These are phyloP conservation scores for Pontoporia blainvillei DNA, from an alignment of 2,113 vertebrate genomes.

Conservation along the genomic window DNA sequence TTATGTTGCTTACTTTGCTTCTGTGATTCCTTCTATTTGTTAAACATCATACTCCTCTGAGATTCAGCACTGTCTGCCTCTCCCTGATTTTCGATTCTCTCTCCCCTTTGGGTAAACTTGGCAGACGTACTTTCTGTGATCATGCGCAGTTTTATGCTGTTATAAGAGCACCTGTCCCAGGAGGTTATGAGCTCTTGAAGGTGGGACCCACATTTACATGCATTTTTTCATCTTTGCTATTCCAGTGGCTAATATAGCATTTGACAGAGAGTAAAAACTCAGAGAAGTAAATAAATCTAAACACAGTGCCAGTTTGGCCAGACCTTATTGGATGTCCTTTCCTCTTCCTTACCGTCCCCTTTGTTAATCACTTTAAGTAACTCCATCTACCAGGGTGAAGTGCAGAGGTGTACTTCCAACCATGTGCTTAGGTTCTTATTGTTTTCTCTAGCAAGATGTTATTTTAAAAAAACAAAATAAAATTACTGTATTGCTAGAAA, in stretches of 20 bases:
- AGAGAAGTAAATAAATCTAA: not conserved
- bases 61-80: not conserved
- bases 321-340: not conserved
- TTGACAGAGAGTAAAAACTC: not conserved
- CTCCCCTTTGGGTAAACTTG: not conserved
- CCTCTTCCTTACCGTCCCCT: not conserved
- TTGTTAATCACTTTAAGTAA: no score
- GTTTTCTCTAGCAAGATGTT: not conserved
- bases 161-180: not conserved
- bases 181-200: not conserved
- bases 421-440: not conserved
- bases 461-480: not conserved
- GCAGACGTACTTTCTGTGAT: fast-evolving
- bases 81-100: no score
- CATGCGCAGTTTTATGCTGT: not conserved
- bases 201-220: fast-evolving
- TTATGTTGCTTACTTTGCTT: not conserved
- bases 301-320: no score
- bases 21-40: not conserved
- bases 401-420: not conserved
- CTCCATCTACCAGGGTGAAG: not conserved
- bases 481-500: not conserved
- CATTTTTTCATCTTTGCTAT: not conserved
- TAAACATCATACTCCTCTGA: not conserved
- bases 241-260: not conserved